These are phyloP conservation scores for Girardinichthys multiradiatus DNA, from an alignment of 2,113 vertebrate genomes.

Conservation along the genomic window DNA sequence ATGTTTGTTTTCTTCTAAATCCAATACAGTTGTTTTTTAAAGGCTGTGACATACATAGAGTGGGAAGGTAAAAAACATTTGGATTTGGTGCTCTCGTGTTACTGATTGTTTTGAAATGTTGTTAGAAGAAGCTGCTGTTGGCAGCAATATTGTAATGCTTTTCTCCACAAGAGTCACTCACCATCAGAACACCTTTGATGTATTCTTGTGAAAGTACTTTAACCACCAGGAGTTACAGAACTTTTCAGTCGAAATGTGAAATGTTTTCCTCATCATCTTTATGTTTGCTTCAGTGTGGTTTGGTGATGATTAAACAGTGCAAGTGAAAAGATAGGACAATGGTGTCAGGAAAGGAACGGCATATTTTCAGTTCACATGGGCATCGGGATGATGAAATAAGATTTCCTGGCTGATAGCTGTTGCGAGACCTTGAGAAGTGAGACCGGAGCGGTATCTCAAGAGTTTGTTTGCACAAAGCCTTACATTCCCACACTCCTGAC, in stretches of 20 bases:
- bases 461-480: slow-evolving; percentile 60
- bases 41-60: not conserved
- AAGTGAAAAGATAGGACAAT: not conserved
- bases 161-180: too few species aligned
- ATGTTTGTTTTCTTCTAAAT: not conserved
- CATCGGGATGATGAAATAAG: slow-evolving; percentile 26
- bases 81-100: not conserved
- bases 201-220: not conserved
- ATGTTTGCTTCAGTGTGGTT: not conserved
- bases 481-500: slow-evolving; percentile 57
- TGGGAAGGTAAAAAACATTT: not conserved
- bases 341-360: slow-evolving; percentile 15
- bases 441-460: slow-evolving; percentile 37
- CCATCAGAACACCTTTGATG: not conserved
- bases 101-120: not conserved
- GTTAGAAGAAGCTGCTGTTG: not conserved
- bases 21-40: too few species aligned
- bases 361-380: slow-evolving; percentile 40
- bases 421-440: slow-evolving; percentile 33
- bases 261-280: not conserved
- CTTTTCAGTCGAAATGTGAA: not conserved
- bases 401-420: slow-evolving; percentile 36
- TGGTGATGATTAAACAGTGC: not conserved
- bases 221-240: slow-evolving; percentile 3
- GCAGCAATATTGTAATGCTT: not conserved